Evolutionary conservation across 2,797 vertebrate genomes (phyloP), one percentile per base, ranked within the genome.

Genomic region (Melanogrammus aeglefinus): DNA sequence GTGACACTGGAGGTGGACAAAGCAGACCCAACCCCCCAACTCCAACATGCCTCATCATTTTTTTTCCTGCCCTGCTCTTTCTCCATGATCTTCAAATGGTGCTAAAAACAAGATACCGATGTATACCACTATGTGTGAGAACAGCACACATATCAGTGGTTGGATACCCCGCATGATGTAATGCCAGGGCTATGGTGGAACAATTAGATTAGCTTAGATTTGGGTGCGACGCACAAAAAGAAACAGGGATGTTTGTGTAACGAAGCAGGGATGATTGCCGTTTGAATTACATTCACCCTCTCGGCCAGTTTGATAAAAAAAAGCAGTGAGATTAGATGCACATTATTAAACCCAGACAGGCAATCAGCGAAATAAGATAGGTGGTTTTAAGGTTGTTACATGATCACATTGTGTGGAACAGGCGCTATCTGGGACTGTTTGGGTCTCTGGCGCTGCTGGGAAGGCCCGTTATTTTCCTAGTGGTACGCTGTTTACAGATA

Each of bases 1-100:
- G 86, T 78, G 86, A 76, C 78, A 84, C 82, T 77, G 90, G 91
- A 90, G 90, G 88, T 86, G 89, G 90, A 85, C 86, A 88, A 70
- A 77, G 76, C 77, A 78, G 66, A 39, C 14, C 79, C 27, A 27
- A 77, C 75, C 78, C 79, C 16, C 13, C 44, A 31, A 21, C 71
- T 33, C 74, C 24, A 78, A 51, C 72, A 83, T 73, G 82, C 85
- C 74, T 84, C 87, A 85, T 88, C 84, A 83, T 80, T 39, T 35
- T 33, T 35, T 21, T 16, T 14, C 16, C 31, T 35, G 3, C 79
- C 73, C 44, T 47, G 44, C 51, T 57, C 16, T 57, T 36, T 36
- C 35, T 36, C 35, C 51, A 57, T 57, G 51, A 16, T 57, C 51
- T 57, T 57, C 51, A 16, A 57, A 57, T 57, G 51, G 18, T 6